phyloP scores from a whole-genome alignment of 2,113 vertebrate species.

The Psittacula cyanocephala region DNA sequence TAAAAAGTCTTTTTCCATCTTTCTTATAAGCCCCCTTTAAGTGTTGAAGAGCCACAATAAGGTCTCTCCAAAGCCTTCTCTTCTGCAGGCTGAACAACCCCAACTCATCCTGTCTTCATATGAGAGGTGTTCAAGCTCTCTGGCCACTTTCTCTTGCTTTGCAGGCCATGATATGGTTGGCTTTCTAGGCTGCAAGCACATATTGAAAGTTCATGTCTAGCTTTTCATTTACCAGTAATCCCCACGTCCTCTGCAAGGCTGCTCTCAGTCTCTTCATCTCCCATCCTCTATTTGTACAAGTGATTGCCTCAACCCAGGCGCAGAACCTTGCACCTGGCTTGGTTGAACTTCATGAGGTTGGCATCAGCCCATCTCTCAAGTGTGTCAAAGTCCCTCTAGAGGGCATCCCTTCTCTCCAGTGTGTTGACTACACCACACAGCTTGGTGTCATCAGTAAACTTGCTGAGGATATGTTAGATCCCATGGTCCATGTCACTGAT shows the following conservation, averaged over 20 bases:
- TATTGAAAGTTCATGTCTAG: background rate
- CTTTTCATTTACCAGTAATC: background rate
- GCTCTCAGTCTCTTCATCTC: background rate
- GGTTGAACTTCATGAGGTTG: background rate
- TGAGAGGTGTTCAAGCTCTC: background rate
- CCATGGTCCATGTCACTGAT: background rate
- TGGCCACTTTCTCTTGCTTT: background rate
- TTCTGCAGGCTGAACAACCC: background rate
- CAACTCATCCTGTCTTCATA: background rate
- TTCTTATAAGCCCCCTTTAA: background rate
- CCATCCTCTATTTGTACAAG: background rate
- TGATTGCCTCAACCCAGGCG: accelerated
- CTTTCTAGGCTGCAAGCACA: background rate
- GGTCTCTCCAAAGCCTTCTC: background rate
- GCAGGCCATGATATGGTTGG: background rate
- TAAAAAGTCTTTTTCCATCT: background rate
- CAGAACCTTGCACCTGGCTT: background rate
- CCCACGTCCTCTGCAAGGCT: background rate
- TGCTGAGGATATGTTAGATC: background rate
- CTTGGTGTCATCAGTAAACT: background rate
- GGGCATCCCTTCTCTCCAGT: background rate
- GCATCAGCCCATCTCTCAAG: background rate
- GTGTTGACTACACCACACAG: background rate
- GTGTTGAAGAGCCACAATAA: background rate
- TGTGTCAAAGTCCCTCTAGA: background rate